Percentiles rank a stretch among this genome's conserved stretches.
phyloP scores from a whole-genome alignment of 2,888 invertebrate species.

The Thecophora atra region DNA sequence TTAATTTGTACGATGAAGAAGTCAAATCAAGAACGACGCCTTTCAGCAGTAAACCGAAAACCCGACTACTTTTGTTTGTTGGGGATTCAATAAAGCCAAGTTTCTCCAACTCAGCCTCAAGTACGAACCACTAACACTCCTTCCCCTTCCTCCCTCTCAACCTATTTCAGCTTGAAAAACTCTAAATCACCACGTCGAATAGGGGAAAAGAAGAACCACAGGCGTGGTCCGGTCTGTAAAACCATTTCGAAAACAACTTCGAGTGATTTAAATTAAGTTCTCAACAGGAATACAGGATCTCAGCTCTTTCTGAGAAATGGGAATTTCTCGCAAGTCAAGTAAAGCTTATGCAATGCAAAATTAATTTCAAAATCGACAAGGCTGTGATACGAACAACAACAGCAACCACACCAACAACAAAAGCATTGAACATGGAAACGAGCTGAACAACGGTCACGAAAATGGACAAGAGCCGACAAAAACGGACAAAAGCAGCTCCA shows the following conservation, averaged over 20 bases:
- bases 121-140: too few species aligned
- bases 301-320: not conserved
- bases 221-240: not conserved
- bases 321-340: not conserved
- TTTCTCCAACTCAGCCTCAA: too few species aligned
- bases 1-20: too few species aligned
- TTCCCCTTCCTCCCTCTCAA: too few species aligned
- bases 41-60: too few species aligned
- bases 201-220: too few species aligned
- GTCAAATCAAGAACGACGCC: too few species aligned
- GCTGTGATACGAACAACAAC: not conserved
- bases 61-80: too few species aligned
- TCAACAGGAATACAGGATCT: not conserved
- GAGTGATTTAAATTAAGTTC: slow-evolving; percentile 14
- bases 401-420: not conserved
- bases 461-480: too few species aligned
- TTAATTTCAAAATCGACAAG: not conserved
- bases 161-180: too few species aligned
- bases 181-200: too few species aligned
- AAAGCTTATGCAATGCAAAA: slow-evolving; percentile 15
- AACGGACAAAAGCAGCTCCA: not conserved
- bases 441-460: not conserved
- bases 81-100: too few species aligned
- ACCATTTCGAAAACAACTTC: slow-evolving; percentile 8
- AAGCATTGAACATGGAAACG: not conserved